Percentiles rank a stretch among this genome's conserved stretches.
phyloP scores from a whole-genome alignment of 2,113 vertebrate genomes.

The Bucco capensis region DNA sequence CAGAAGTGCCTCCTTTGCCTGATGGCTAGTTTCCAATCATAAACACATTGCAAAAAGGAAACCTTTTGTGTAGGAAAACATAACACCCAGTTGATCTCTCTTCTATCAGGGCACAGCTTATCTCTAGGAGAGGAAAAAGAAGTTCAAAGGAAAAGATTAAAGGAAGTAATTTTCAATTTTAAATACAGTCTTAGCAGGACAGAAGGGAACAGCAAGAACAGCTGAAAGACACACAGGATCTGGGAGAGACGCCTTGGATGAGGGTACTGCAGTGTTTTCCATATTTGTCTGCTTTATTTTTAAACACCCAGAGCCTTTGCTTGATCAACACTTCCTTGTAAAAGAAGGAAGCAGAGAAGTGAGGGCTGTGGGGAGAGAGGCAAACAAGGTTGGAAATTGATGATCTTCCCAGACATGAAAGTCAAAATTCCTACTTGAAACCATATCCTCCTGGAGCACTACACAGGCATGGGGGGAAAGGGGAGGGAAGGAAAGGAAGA shows the following conservation, averaged over 20 bases:
- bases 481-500: conserved; percentile 41
- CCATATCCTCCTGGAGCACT: conserved; percentile 48
- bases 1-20: neutral
- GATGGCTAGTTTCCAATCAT: neutral
- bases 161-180: neutral
- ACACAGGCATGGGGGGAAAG: neutral
- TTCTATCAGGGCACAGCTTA: neutral
- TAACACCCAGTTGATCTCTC: neutral
- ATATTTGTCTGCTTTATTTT: conserved; percentile 80
- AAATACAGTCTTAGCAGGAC: neutral
- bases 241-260: conserved; percentile 50
- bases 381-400: conserved; percentile 46
- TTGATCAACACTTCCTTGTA: conserved; percentile 75
- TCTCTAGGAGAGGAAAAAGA: neutral
- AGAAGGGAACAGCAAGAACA: conserved; percentile 15
- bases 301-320: conserved; percentile 73
- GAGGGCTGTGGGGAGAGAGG: neutral
- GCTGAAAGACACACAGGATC: conserved; percentile 12
- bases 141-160: conserved; percentile 7
- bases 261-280: conserved; percentile 57
- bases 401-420: conserved; percentile 50
- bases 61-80: neutral
- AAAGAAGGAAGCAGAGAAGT: conserved; percentile 58
- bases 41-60: neutral
- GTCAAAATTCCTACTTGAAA: conserved; percentile 76